Conservation (phyloP, 1,140 invertebrate genomes). For the Pseudomyrmex gracilis region DNA sequence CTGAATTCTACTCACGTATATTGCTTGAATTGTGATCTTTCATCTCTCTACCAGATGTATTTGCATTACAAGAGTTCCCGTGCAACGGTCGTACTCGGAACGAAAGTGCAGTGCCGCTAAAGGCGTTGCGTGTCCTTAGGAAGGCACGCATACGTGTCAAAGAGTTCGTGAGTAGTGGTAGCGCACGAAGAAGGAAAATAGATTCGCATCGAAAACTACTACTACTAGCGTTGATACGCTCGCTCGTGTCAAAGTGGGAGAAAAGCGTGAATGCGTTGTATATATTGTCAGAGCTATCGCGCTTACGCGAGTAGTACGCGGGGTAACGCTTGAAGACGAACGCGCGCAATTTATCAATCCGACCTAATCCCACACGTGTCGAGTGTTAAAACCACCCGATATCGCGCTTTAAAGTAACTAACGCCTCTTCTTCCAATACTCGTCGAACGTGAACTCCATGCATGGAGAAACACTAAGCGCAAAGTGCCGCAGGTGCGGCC, state of each 20-base stretch:
- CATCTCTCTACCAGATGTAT: conserved; percentile 1
- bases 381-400: conserved; percentile 3
- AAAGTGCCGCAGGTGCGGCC: conserved; percentile 4
- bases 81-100: background rate
- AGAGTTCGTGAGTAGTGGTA: background rate
- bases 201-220: background rate
- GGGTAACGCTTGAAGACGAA: background rate
- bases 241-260: conserved; percentile 7
- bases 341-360: background rate
- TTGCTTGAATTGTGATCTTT: background rate
- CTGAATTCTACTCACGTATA: no score
- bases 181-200: background rate
- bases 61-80: background rate
- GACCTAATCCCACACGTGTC: background rate
- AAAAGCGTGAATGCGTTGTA: background rate
- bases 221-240: background rate
- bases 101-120: background rate
- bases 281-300: background rate
- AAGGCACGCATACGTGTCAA: conserved; percentile 2
- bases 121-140: conserved; percentile 13
- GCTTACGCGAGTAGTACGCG: no score
- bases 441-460: background rate
- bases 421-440: background rate
- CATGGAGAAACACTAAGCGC: background rate
- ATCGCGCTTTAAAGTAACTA: background rate